Evolutionary conservation across 2,113 vertebrate genomes (phyloP).

Genomic region (Scalopus aquaticus): DNA sequence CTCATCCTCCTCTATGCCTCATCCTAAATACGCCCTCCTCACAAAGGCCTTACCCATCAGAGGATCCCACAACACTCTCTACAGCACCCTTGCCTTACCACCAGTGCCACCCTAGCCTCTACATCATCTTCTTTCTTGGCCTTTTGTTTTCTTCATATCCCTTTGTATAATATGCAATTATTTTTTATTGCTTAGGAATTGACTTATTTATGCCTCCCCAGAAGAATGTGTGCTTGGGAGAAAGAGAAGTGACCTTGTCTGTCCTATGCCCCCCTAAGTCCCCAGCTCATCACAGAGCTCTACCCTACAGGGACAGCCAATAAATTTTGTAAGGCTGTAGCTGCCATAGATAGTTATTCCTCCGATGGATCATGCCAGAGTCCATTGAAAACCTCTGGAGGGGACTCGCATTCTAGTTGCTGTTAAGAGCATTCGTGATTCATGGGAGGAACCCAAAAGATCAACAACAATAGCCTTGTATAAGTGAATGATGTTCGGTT

Average conservation of each 20-base stretch:
- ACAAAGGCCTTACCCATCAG: background rate
- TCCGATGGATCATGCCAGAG: too few relatives aligned
- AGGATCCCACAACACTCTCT: accelerated
- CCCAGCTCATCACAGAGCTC: background rate
- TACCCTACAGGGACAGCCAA: accelerated
- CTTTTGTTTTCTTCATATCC: background rate
- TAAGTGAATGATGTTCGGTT: background rate
- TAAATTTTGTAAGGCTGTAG: background rate
- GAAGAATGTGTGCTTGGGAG: background rate
- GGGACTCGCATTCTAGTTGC: too few relatives aligned
- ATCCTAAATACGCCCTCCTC: background rate
- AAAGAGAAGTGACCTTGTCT: background rate
- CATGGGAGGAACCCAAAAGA: too few relatives aligned
- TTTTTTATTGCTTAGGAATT: background rate
- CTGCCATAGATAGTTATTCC: too few relatives aligned
- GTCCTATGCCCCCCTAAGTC: background rate
- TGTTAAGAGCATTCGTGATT: too few relatives aligned
- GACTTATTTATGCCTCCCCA: background rate
- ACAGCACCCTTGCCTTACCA: background rate
- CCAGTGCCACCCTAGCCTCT: background rate
- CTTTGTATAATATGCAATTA: background rate
- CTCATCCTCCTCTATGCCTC: background rate
- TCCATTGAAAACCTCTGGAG: too few relatives aligned
- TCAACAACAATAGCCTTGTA: too few relatives aligned
- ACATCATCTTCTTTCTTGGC: background rate